Evolutionary conservation across 2,888 invertebrate species (phyloP).

Genomic region (Xestia ashworthii): DNA sequence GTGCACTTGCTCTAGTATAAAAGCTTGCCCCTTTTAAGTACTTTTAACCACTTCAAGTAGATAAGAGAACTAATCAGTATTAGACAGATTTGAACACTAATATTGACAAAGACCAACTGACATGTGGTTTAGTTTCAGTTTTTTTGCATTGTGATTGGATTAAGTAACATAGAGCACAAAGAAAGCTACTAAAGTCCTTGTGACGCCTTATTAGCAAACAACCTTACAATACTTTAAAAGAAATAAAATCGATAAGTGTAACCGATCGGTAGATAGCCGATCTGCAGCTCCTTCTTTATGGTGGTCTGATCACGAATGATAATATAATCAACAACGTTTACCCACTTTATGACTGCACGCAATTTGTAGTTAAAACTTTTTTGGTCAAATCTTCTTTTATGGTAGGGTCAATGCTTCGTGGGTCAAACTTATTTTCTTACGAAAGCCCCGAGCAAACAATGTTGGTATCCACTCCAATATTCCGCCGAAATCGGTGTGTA

Average conservation of each 20-base stretch:
- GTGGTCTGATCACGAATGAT: slow-evolving; percentile 21
- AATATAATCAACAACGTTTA: slow-evolving; percentile 40
- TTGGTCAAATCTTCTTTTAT: slow-evolving; percentile 46
- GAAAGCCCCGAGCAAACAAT: slow-evolving; percentile 38
- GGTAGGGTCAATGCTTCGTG: slow-evolving; percentile 12
- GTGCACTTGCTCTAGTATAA: neutral
- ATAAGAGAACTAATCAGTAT: neutral
- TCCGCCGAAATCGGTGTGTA: slow-evolving; percentile 41
- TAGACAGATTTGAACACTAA: neutral
- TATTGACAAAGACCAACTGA: neutral
- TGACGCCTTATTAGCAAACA: neutral
- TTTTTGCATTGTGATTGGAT: neutral
- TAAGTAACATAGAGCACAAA: neutral
- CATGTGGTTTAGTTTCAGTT: neutral
- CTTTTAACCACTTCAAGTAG: neutral
- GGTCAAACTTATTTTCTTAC: slow-evolving; percentile 38
- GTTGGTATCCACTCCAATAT: slow-evolving; percentile 31
- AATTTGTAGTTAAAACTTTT: slow-evolving; percentile 49
- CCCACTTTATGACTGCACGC: slow-evolving; percentile 33
- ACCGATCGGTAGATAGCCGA: slow-evolving; percentile 11
- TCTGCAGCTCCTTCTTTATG: slow-evolving; percentile 20
- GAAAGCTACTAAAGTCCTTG: neutral
- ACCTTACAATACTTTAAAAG: slow-evolving; percentile 6
- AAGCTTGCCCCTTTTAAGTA: neutral
- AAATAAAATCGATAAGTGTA: slow-evolving; percentile 25